These are phyloP conservation scores for Corythoichthys haematopterus DNA, from an alignment of 2,113 vertebrate genomes.

Conservation along the genomic window DNA sequence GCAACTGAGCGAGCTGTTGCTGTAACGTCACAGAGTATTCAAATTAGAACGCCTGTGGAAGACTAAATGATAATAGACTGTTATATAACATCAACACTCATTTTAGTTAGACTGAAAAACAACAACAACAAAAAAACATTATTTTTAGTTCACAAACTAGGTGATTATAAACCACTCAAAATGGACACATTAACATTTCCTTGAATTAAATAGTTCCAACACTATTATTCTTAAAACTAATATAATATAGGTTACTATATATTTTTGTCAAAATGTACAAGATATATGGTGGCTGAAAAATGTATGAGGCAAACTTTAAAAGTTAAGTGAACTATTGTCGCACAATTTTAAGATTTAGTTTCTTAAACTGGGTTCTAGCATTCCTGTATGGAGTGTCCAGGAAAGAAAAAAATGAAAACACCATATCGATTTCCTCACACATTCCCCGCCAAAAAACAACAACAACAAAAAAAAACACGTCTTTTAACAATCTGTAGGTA, in stretches of 20 bases:
- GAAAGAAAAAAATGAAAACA: too few relatives aligned
- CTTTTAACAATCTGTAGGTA: background rate
- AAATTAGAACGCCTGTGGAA: background rate
- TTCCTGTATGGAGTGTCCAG: background rate
- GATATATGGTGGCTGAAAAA: background rate
- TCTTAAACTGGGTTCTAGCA: background rate
- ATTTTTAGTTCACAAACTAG: background rate
- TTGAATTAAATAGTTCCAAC: background rate
- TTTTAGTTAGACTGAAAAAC: background rate
- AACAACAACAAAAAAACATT: too few relatives aligned
- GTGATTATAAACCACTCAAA: background rate
- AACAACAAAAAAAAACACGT: background rate
- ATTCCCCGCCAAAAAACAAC: too few relatives aligned
- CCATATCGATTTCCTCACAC: too few relatives aligned
- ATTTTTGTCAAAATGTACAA: background rate
- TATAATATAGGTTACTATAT: too few relatives aligned
- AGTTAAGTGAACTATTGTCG: background rate
- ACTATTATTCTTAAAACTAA: background rate
- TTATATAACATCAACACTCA: background rate
- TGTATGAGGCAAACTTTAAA: background rate
- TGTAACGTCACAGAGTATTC: slow-evolving; percentile 66
- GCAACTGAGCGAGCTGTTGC: slow-evolving; percentile 99
- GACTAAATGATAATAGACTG: background rate
- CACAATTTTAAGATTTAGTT: background rate
- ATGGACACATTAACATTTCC: background rate